A percentile compares a stretch with the other conserved stretches of the same genome.
phyloP scores from a whole-genome alignment of 1,140 invertebrate genomes.

The Metaphire vulgaris region DNA sequence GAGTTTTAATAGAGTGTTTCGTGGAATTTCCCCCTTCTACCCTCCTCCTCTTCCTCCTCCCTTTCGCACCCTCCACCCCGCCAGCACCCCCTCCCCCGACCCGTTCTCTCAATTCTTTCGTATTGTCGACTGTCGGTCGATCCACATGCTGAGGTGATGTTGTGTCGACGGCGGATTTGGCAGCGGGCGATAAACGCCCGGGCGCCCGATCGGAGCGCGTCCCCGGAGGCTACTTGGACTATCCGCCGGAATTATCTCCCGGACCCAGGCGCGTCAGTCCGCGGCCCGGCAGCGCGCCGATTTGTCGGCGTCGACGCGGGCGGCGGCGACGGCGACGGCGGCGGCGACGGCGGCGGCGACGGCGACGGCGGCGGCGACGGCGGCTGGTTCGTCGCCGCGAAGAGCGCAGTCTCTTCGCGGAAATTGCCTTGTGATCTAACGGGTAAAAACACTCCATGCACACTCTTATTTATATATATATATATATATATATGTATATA shows the following conservation, averaged over 20 bases:
- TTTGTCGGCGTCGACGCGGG: neutral
- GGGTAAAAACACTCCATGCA: no score
- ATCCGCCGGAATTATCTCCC: neutral
- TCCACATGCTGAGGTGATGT: neutral
- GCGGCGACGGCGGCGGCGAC: no score
- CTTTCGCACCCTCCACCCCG: neutral
- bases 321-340: no score
- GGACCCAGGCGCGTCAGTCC: neutral
- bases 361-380: no score
- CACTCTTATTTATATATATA: neutral
- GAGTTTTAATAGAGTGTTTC: no score
- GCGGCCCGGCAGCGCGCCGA: neutral
- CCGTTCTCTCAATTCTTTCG: neutral
- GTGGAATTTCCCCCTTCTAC: neutral
- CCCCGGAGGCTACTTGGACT: neutral
- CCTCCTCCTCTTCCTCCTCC: neutral
- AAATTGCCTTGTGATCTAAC: neutral
- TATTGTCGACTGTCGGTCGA: neutral
- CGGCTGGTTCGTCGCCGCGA: neutral
- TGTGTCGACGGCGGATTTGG: neutral
- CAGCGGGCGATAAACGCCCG: neutral
- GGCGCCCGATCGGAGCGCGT: neutral
- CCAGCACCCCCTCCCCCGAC: no score
- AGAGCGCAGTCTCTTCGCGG: neutral
- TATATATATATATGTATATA: slow-evolving; percentile 1